Evolutionary conservation across 1,140 invertebrate species (phyloP), one percentile per base, ranked within the genome.

Genomic region (Cherax destructor): DNA sequence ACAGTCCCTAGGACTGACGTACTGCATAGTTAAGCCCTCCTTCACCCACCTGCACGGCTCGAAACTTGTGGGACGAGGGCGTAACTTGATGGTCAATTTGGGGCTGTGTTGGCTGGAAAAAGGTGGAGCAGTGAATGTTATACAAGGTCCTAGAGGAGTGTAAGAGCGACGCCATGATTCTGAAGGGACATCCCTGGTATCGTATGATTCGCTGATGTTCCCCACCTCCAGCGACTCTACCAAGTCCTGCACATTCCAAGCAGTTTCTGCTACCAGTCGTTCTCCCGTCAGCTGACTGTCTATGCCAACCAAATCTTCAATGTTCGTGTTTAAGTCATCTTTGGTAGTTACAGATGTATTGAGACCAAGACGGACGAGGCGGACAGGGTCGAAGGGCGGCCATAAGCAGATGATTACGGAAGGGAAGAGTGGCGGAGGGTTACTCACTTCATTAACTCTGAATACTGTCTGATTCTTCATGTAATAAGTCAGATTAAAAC

Each of bases 41-140:
- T 88, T 56, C 50, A 79, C 56, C 72, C 84, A 76, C 41, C 18
- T 72, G 41, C 84, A 77, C 21, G 69, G 47, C 1, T 76, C 69
- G 6, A 78, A 9, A 52, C 65, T 56, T 11, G 76, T n/a, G 6
- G n/a, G 52, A 41, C 4, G 52, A 13, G 52, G 13, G 7, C 86
- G 86, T 24, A 88, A 47, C 52, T 65, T 88, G 56, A 88, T 65
- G 61, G 76, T 47, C 18, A 88, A n/a, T 24, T 41, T 88, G 52
- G n/a, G 76, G 1, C 52, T 24, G 59, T 88, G 59, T 41, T 47
- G 30, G 13, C 76, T 88, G 52, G 86, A 30, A 21, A 9, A 49
- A 59, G 86, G 74, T 3, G 86, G 86, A 41, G 86, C 52, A 6
- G 52, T 88, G 49, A 88, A 49, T n/a, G 76, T 88, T 24, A 88